These are phyloP conservation scores for Coleophora flavipennella DNA, from an alignment of 2,888 invertebrate genomes.

Conservation along the genomic window DNA sequence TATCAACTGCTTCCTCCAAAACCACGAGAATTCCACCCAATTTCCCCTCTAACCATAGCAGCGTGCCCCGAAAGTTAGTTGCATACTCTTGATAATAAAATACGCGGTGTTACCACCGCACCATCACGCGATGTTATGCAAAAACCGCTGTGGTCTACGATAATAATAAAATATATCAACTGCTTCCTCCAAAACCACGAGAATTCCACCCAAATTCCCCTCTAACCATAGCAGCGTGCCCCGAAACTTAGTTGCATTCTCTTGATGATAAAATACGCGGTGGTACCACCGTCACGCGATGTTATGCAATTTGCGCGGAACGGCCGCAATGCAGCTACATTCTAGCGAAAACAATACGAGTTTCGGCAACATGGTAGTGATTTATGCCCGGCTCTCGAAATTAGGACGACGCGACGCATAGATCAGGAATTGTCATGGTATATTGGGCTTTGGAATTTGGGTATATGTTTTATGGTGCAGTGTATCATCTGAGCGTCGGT, in stretches of 20 bases:
- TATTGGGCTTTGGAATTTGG: too few relatives aligned
- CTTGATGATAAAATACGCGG: slow-evolving; percentile 35
- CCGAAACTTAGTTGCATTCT: slow-evolving; percentile 28
- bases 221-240: neutral
- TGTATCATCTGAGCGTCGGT: too few relatives aligned
- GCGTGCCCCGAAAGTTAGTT: slow-evolving; percentile 18
- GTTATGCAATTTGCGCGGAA: slow-evolving; percentile 34
- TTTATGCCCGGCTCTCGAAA: slow-evolving; percentile 23
- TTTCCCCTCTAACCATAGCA: neutral
- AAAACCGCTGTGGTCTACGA: too few relatives aligned
- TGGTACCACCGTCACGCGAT: slow-evolving; percentile 23
- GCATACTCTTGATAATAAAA: slow-evolving; percentile 38
- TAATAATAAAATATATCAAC: too few relatives aligned
- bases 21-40: too few relatives aligned
- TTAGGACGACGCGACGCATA: slow-evolving; percentile 7
- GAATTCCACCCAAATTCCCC: too few relatives aligned
- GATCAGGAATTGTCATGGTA: neutral
- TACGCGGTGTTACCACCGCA: slow-evolving; percentile 24
- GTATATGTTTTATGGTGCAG: too few relatives aligned
- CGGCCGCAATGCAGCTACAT: slow-evolving; percentile 46
- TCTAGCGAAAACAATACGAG: slow-evolving; percentile 24
- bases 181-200: too few relatives aligned
- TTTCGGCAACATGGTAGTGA: slow-evolving; percentile 15
- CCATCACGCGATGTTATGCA: too few relatives aligned
- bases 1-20: too few relatives aligned